Conservation (phyloP, 2,888 invertebrate species). For the Limnephilus auricula region DNA sequence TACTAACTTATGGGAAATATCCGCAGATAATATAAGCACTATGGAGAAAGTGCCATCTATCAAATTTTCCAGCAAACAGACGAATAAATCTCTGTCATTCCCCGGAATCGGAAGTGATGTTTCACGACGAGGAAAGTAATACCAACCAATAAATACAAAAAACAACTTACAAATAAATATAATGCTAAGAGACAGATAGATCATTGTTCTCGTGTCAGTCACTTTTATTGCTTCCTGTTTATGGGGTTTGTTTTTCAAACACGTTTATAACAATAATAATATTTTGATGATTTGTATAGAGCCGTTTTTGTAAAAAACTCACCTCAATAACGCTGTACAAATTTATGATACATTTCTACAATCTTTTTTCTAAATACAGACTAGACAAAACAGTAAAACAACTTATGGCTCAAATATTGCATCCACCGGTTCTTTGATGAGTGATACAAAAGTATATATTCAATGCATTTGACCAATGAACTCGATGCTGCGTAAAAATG, state of each 20-base stretch:
- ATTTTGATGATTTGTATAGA: too few species aligned
- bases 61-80: not conserved
- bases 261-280: not conserved
- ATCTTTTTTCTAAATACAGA: too few species aligned
- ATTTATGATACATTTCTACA: too few species aligned
- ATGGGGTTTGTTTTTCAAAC: not conserved
- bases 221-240: constrained; percentile 63
- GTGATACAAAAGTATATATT: too few species aligned
- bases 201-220: constrained; percentile 65
- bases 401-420: too few species aligned
- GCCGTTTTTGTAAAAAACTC: too few species aligned
- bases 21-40: not conserved
- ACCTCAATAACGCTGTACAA: too few species aligned
- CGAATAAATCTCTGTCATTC: constrained; percentile 46
- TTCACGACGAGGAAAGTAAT: constrained; percentile 6
- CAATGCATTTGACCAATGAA: too few species aligned
- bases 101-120: constrained; percentile 50
- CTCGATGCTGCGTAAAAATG: too few species aligned
- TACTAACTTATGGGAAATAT: not conserved
- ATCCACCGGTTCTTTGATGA: too few species aligned
- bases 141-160: constrained; percentile 47
- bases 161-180: constrained; percentile 48
- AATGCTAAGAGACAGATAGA: constrained; percentile 38
- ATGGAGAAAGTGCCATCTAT: constrained; percentile 13
- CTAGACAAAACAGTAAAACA: too few species aligned